A percentile compares a stretch with the other conserved stretches of the same genome.
Evolutionary conservation across 2,888 invertebrate species (phyloP).

Genomic region (Apodemia zela): DNA sequence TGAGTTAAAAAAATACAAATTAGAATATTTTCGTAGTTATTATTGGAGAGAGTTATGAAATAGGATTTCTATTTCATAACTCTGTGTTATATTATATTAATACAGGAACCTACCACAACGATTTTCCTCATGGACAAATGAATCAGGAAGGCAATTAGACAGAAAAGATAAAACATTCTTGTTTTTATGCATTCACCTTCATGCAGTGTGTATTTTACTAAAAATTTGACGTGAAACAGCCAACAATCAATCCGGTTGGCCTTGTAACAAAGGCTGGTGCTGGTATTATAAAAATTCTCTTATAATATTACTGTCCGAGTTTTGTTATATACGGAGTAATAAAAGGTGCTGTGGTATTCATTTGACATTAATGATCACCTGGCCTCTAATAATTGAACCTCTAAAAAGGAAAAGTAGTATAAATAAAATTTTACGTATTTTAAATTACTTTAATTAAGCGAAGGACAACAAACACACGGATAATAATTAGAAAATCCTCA

Average conservation of each 20-base stretch:
- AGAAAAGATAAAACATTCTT: constrained; percentile 19
- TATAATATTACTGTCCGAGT: constrained; percentile 35
- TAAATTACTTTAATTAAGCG: constrained; percentile 36
- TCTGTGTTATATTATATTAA: background rate
- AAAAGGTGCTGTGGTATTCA: constrained; percentile 27
- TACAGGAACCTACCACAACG: background rate
- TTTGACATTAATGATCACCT: constrained; percentile 31
- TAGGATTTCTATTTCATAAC: background rate
- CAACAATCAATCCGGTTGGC: constrained; percentile 35
- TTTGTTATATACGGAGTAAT: constrained; percentile 29
- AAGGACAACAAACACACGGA: background rate
- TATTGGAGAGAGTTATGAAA: too few relatives aligned
- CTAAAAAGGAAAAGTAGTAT: constrained; percentile 14
- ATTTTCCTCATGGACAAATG: background rate
- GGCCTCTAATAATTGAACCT: constrained; percentile 29
- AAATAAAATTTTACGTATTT: constrained; percentile 45
- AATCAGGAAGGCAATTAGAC: constrained; percentile 23
- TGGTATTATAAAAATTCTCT: constrained; percentile 32
- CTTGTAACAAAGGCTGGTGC: constrained; percentile 37
- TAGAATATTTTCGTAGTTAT: too few relatives aligned
- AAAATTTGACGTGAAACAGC: constrained; percentile 34
- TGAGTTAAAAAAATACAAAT: too few relatives aligned
- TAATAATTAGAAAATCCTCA: too few relatives aligned
- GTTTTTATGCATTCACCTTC: constrained; percentile 28
- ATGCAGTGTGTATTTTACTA: constrained; percentile 26